Base-by-base conservation (phyloP, 37 sponge, comb jelly and placozoan genomes). In the Mnemiopsis leidyi region DNA sequence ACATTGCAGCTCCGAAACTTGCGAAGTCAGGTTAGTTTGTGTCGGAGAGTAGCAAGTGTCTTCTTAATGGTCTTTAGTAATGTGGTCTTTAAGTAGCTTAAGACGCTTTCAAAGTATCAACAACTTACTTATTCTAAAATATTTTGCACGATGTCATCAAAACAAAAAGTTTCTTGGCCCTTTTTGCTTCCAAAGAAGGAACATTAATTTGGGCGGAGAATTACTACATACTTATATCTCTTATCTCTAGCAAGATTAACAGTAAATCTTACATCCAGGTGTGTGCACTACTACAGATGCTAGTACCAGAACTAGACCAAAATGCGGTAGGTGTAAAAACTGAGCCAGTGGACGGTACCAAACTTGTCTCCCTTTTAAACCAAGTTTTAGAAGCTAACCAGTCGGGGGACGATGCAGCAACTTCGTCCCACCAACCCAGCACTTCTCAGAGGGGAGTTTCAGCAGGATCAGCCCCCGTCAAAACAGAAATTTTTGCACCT, bases 291-390 rank as follows among this genome's bases (percentile, higher is more conserved):
- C 67, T 85, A 3, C 67, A 85, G 7, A 85, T 85, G 90, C 90
- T 85, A 3, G 90, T 85, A 0, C 90, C 90, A 16, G 90, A 85
- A 3, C 90, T 85, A 0, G 90, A 85, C 24, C 90, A 85, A 61
- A 85, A 85, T 26, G 90, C 40, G 7, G 61, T 85, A 32, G 90
- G 90, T 3, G 90, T 85, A n/a, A 85, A 85, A 26, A 32, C 40
- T 0, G 90, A 85, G 90, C 61, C 90, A 16, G 90, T 85, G 29
- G 90, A 85, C 90, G 90, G 90, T 0, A 38, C 90, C 7, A 85
- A 85, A 39, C 90, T 85, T 7, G 61, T 40, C 24, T 38, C 90
- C 20, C 90, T 85, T 1, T 25, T 85, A 2, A 85, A 85, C 61
- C 90, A 85, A 29, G 90, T 85, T 35, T 48, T 48, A 48, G 61